Evolutionary conservation across 2,797 vertebrate species (phyloP), one percentile per base, ranked within the genome.

Genomic region (Ctenosaura bakeri): DNA sequence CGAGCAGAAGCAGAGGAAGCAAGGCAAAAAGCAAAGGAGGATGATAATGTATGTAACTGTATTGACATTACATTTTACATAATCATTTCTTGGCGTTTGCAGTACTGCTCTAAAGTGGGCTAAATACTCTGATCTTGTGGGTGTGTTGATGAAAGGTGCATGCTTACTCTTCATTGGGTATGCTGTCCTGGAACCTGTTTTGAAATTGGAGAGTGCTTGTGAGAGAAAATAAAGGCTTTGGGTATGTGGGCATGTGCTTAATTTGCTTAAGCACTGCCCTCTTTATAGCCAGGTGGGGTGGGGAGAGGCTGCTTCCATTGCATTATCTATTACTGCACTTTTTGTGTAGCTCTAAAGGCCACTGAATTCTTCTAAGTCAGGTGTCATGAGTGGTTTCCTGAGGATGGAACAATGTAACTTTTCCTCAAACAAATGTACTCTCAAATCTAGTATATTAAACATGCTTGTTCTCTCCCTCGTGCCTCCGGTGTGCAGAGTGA

Each of bases 21-120:
- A 90, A 98, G 98, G 91, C 98, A 98, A 74, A 99, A 98, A 96
- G 97, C 98, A 66, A 99, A 99, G 92, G 98, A 99, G 50, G 99
- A 99, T 24, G 98, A 99, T 88, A 99, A 99, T 94, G 99, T 99
- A 97, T 97, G 99, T 97, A 87, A 92, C 59, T 87, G 2, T 83
- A 83, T 66, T 38, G 26, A 38, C 2, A 22, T 35, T 26, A 69
- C 35, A 26, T 88, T 86, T 88, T 86, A 89, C 83, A 7, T 76
- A 71, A 6, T 8, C 29, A 5, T 87, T 83, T 66, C 38, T 56
- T 90, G 38, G 54, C 46, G 78, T 82, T 2, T 83, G 56, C 20
- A 83, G 66, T 24, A n/a, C 32, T 54, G 29, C 42, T 16, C 32
- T 54, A 14, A 69, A 13, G 2, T 38, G 16, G n/a, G 38, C 8